Evolutionary conservation across 2,888 invertebrate genomes (phyloP), one percentile per base, ranked within the genome.

Genomic region (Clanis bilineata): DNA sequence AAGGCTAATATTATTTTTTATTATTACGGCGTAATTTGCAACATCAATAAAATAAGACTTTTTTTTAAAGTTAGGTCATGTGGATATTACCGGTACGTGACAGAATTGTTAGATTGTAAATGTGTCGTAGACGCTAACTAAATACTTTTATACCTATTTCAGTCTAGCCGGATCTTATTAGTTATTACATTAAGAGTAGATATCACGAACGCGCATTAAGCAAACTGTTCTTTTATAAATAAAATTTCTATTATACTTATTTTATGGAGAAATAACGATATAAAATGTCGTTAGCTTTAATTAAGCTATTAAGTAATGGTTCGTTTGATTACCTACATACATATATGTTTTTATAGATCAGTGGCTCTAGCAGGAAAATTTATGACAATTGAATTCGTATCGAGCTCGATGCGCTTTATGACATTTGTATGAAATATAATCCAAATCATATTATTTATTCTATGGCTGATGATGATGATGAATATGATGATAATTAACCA

Each of bases 151-250:
- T 69, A 56, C n/a, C n/a, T n/a, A n/a, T 36, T 22, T n/a, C 55
- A 66, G 28, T 68, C 72, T 65, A 80, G 76, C 80, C 80, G 82
- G 83, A 83, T 85, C 79, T 80, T 74, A 70, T 72, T 28, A 51
- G 28, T 51, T 51, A 51, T 28, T 47, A n/a, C 12, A 4, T 38
- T 15, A n/a, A 23, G 6, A 47, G 22, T 23, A 23, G 47, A 23
- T 51, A 51, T 28, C 47, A 51, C 45, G 25, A 47, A 47, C 45
- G n/a, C 12, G 45, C 9, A 9, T 28, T 28, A 9, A 28, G 28
- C 15, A 18, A 51, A 28, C 9, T 18, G 28, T 7, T 51, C 47
- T 28, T n/a, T n/a, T n/a, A n/a, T n/a, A n/a, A n/a, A n/a, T n/a
- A n/a, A 15, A 21, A 44, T 15, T 15, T 51, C 28, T 28, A 51